Percentiles rank a stretch among this genome's conserved stretches.
phyloP scores from a whole-genome alignment of 2,888 invertebrate species.

The Thysanoteuthis rhombus region DNA sequence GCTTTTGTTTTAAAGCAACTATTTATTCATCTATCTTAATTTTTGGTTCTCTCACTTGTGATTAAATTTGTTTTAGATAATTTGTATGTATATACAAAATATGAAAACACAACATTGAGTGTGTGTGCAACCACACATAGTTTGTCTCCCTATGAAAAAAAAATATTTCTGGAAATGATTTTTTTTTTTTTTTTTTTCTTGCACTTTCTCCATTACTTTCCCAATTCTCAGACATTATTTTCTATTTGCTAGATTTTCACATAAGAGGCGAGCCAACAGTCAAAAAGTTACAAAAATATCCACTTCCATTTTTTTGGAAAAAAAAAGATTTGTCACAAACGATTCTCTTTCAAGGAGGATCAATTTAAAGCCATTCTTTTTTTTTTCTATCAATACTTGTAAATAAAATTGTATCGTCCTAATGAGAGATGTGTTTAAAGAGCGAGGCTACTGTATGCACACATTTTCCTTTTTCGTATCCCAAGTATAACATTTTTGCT shows the following conservation, averaged over 20 bases:
- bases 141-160: no score
- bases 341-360: background rate
- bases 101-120: no score
- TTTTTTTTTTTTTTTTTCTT: no score
- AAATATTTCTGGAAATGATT: no score
- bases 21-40: background rate
- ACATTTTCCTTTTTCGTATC: background rate
- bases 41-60: background rate
- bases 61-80: background rate
- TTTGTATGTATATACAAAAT: no score
- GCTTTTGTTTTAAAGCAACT: background rate
- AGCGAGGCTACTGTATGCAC: no score
- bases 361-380: background rate
- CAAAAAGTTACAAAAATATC: background rate
- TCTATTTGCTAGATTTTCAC: no score
- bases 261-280: background rate
- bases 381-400: background rate
- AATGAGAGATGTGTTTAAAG: background rate
- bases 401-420: background rate
- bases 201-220: no score
- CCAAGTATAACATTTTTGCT: background rate
- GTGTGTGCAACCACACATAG: no score
- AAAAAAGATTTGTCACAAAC: background rate
- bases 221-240: no score
- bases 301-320: background rate